phyloP scores from a whole-genome alignment of 2,113 vertebrate genomes.

The Grantiella picta region DNA sequence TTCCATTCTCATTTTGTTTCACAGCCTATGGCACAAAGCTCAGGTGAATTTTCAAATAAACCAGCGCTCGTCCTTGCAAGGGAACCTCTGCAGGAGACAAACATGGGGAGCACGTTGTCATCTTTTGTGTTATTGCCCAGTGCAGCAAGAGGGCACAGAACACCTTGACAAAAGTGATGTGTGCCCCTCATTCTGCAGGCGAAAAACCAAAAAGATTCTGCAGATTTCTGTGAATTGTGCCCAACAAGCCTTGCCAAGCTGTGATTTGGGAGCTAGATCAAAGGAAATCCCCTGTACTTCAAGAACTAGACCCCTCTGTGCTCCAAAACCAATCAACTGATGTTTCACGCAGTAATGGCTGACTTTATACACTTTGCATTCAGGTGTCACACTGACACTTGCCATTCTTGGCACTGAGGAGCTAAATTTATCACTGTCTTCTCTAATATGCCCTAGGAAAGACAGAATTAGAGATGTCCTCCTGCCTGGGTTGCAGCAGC shows the following conservation, averaged over 20 bases:
- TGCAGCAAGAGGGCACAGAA: not conserved
- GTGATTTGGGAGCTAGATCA: not conserved
- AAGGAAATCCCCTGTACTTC: not conserved
- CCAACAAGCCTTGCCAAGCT: not conserved
- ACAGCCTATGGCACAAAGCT: not conserved
- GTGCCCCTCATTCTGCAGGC: not conserved
- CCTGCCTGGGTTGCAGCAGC: not conserved
- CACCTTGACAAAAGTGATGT: not conserved
- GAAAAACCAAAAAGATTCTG: not conserved
- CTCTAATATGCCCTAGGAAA: not conserved
- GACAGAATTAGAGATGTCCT: not conserved
- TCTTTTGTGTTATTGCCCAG: not conserved
- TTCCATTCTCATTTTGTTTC: slow-evolving; percentile 32
- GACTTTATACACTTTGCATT: not conserved
- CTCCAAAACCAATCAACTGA: not conserved
- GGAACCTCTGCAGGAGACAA: not conserved
- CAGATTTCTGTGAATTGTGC: not conserved
- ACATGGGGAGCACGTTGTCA: rapidly evolving
- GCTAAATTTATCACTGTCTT: slow-evolving; percentile 21
- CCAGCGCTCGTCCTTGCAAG: not conserved
- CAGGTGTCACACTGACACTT: not conserved
- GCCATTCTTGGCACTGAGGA: not conserved
- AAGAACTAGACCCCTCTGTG: not conserved
- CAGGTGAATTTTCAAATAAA: slow-evolving; percentile 33
- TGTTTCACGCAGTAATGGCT: not conserved